Evolutionary conservation across 2,888 invertebrate genomes (phyloP).

Genomic region (Tetanocera ferruginea): DNA sequence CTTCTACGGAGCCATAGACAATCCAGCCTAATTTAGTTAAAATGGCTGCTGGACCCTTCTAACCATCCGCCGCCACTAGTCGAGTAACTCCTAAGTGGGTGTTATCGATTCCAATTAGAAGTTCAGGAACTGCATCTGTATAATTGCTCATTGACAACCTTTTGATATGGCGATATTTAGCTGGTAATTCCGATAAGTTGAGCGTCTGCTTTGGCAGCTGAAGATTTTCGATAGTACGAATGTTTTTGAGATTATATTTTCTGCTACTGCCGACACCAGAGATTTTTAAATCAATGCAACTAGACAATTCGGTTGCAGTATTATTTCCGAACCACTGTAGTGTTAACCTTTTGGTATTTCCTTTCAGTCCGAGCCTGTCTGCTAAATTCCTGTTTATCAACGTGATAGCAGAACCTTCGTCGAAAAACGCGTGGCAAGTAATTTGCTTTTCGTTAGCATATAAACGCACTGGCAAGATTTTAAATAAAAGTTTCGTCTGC

Average conservation of each 20-base stretch:
- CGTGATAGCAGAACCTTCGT: slow-evolving; percentile 43
- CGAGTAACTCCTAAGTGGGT: slow-evolving; percentile 32
- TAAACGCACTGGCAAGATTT: slow-evolving; percentile 44
- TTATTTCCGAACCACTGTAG: slow-evolving; percentile 46
- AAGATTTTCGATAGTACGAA: slow-evolving; percentile 39
- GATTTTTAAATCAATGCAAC: slow-evolving; percentile 36
- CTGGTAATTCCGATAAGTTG: slow-evolving; percentile 15
- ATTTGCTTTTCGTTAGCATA: slow-evolving; percentile 32
- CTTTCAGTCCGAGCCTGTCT: slow-evolving; percentile 30
- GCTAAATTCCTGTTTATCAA: slow-evolving; percentile 37
- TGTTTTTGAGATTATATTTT: slow-evolving; percentile 35
- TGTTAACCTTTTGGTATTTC: slow-evolving; percentile 34
- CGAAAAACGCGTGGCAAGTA: slow-evolving; percentile 34
- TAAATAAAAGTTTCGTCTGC: slow-evolving; percentile 24
- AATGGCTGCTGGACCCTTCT: slow-evolving; percentile 10
- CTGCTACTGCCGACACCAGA: slow-evolving; percentile 33
- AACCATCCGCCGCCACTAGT: slow-evolving; percentile 11
- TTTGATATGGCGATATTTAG: slow-evolving; percentile 31
- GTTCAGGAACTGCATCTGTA: slow-evolving; percentile 18
- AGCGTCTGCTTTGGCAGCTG: slow-evolving; percentile 36
- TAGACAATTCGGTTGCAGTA: slow-evolving; percentile 35
- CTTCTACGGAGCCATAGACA: too few relatives aligned
- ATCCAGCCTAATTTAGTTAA: neutral
- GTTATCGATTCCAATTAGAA: slow-evolving; percentile 39
- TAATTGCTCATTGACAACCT: slow-evolving; percentile 24